These are phyloP conservation scores for Pantherophis alleghaniensis DNA, from an alignment of 2,797 vertebrate species.

Conservation along the genomic window DNA sequence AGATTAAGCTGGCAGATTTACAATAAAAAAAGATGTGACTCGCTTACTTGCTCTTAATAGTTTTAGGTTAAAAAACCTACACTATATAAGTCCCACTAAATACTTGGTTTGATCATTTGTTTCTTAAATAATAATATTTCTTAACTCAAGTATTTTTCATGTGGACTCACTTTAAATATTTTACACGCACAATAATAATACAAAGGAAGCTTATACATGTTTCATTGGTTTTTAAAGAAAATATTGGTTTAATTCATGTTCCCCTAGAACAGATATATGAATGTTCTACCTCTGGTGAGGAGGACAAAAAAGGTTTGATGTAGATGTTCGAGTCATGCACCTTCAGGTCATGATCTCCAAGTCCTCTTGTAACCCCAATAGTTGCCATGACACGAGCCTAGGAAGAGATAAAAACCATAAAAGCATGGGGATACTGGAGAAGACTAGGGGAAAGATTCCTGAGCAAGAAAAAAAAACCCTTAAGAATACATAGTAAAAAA, in stretches of 20 bases:
- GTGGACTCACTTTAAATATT: not conserved
- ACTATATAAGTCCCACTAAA: not conserved
- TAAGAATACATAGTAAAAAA: not conserved
- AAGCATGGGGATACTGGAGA: not conserved
- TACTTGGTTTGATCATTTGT: slow-evolving; percentile 15
- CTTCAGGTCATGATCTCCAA: slow-evolving; percentile 95
- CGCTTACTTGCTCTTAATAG: not conserved
- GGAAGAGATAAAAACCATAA: slow-evolving; percentile 34
- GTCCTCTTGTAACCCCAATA: slow-evolving; percentile 94
- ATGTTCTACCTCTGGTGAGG: slow-evolving; percentile 88
- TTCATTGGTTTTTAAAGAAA: not conserved
- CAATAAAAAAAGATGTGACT: not conserved
- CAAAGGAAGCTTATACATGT: not conserved
- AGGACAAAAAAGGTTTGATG: slow-evolving; percentile 97
- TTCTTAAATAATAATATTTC: slow-evolving; percentile 22
- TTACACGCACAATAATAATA: slow-evolving; percentile 38
- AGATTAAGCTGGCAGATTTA: not conserved
- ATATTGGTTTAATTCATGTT: not conserved
- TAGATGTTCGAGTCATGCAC: slow-evolving; percentile 97
- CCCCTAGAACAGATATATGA: not conserved
- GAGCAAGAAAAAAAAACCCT: not conserved
- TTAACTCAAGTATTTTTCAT: not conserved
- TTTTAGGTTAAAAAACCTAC: not conserved
- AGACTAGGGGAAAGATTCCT: not conserved
- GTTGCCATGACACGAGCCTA: slow-evolving; percentile 97